Evolutionary conservation across 2,797 vertebrate genomes (phyloP).

Genomic region (Anisognathus igniventris): DNA sequence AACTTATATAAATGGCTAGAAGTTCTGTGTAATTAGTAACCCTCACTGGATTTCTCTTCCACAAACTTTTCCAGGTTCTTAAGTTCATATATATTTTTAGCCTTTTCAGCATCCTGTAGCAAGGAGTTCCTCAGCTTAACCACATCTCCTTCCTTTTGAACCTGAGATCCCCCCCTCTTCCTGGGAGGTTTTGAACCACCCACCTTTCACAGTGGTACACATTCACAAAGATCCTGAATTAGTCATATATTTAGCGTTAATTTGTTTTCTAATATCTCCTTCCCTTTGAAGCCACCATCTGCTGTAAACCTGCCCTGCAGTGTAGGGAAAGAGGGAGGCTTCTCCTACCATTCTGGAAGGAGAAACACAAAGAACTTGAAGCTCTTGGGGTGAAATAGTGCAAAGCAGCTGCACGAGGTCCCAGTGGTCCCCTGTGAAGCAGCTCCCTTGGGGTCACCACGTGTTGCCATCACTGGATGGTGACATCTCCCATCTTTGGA

Average conservation of each 20-base stretch:
- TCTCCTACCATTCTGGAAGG: neutral
- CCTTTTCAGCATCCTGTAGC: neutral
- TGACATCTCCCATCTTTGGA: constrained; percentile 29
- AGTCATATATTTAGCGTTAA: neutral
- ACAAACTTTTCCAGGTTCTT: neutral
- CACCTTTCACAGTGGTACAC: neutral
- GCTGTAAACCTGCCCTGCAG: neutral
- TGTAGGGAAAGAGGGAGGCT: neutral
- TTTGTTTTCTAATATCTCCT: neutral
- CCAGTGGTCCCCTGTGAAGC: neutral
- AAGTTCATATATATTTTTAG: neutral
- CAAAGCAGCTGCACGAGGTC: neutral
- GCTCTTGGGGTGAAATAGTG: neutral
- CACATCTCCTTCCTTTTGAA: neutral
- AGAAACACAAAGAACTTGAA: neutral
- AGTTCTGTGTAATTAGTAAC: neutral
- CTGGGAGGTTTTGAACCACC: neutral
- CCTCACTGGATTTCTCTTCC: neutral
- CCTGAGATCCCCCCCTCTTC: neutral
- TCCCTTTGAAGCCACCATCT: neutral
- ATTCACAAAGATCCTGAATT: neutral
- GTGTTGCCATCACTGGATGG: neutral
- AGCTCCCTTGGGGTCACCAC: neutral
- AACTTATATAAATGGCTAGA: neutral
- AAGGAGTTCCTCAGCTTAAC: neutral